Evolutionary conservation across 2,113 vertebrate species (phyloP).

Genomic region (Dendropsophus ebraccatus): DNA sequence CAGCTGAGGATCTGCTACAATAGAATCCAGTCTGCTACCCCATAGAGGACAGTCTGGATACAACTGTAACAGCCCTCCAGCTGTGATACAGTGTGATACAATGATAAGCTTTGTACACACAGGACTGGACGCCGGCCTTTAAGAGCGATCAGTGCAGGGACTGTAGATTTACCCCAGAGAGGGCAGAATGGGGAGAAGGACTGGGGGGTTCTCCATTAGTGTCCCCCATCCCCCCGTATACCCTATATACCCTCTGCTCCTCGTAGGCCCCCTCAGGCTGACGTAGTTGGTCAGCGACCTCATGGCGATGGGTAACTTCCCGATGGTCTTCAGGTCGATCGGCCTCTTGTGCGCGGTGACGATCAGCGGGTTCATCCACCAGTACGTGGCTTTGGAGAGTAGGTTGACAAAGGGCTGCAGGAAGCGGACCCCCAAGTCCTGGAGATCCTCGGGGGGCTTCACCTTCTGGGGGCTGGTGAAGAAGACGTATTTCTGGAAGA

Average conservation of each 20-base stretch:
- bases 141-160: no score
- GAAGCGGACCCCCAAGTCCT: conserved; percentile 95
- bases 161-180: no score
- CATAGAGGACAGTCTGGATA: neutral
- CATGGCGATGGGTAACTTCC: conserved; percentile 96
- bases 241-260: conserved; percentile 96
- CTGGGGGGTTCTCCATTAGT: no score
- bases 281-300: conserved; percentile 93
- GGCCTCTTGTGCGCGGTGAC: conserved; percentile 93
- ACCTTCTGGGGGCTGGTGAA: conserved; percentile 94
- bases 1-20: no score
- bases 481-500: conserved; percentile 90
- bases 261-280: conserved; percentile 90
- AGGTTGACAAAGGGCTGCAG: conserved; percentile 97
- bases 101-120: no score
- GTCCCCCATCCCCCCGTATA: no score
- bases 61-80: no score
- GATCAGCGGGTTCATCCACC: conserved; percentile 99
- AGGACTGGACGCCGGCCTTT: no score
- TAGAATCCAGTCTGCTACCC: no score
- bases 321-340: conserved; percentile 94
- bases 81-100: no score
- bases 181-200: no score
- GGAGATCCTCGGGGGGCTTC: conserved; percentile 94
- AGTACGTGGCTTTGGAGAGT: conserved; percentile 96